Base-by-base conservation (phyloP, 1,140 invertebrate genomes). In the Thaumatotibia leucotreta region DNA sequence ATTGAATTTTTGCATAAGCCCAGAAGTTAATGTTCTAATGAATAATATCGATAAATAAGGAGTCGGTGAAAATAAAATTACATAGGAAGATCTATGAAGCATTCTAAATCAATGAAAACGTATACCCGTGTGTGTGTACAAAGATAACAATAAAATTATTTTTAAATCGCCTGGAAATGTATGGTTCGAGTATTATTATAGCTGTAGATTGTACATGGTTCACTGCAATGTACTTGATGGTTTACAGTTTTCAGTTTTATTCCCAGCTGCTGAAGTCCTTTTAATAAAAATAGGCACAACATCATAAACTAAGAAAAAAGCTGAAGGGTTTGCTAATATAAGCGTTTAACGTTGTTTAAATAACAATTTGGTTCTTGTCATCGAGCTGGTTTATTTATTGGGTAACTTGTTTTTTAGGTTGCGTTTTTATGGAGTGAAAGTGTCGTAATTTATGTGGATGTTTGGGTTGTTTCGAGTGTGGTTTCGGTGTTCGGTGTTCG, bases 341-440 rank as follows among this genome's bases (percentile, higher is more conserved):
- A 27, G 24, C 52, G 14, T 58, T 58, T 29, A 58, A 58, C 17
- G 52, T 27, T 58, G 52, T 27, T 58, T 58, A 58, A 58, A 58
- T 58, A 58, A 29, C 52, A 58, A 58, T 58, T 58, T 58, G 52
- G 52, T 20, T 31, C 24, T 11, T 58, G 52, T 58, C 52, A 58
- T 54, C 10, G 50, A 4, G 24, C 10, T 14, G 52, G 23, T 29
- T 58, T 27, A 58, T 58, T 27, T 58, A 58, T 58, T 6, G n/a
- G 52, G 39, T 20, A 20, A 20, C 5, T 45, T 20, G 39, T n/a
- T 45, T 17, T 35, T 45, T 17, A 8, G 39, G 17, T 20, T 45
- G 39, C 14, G 35, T 45, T 45, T 45, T 45, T 45, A 9, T 45
- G 39, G 39, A 45, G 5, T 45, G 39, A 45, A 45, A 45, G 39